Percentiles rank a stretch among this genome's conserved stretches.
phyloP scores from a whole-genome alignment of 2,797 vertebrate genomes.

The Premnoplex brunnescens region DNA sequence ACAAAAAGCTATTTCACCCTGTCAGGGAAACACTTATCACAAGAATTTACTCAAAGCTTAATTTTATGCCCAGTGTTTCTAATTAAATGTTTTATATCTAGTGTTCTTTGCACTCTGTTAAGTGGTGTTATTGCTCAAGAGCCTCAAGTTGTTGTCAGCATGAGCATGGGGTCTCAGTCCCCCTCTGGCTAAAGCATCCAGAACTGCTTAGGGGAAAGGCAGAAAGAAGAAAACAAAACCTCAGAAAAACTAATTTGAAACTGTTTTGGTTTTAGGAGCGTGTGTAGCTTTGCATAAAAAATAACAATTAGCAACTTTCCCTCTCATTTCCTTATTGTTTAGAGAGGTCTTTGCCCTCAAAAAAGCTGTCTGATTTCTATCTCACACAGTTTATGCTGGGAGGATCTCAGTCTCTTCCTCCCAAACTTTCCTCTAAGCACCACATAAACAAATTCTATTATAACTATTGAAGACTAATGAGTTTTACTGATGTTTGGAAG shows the following conservation, averaged over 20 bases:
- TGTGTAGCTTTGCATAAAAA: not conserved
- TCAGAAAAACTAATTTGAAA: not conserved
- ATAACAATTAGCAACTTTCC: not conserved
- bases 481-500: slow-evolving; percentile 3
- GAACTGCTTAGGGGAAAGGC: not conserved
- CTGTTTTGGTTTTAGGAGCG: rapidly evolving
- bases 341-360: not conserved
- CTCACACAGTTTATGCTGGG: not conserved
- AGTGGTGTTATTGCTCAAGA: not conserved
- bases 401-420: not conserved
- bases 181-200: not conserved
- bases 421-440: not conserved
- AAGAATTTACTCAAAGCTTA: not conserved
- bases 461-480: not conserved
- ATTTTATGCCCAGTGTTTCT: not conserved
- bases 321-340: not conserved
- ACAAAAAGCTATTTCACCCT: not conserved
- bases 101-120: not conserved
- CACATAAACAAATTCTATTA: slow-evolving; percentile 2
- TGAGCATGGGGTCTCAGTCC: not conserved
- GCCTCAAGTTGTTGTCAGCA: not conserved
- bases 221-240: not conserved
- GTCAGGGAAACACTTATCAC: not conserved
- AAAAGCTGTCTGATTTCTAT: not conserved
- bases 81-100: not conserved